Percentiles rank a stretch among this genome's conserved stretches.
Evolutionary conservation across 1,140 invertebrate species (phyloP).

Genomic region (Calephelis virginiensis): DNA sequence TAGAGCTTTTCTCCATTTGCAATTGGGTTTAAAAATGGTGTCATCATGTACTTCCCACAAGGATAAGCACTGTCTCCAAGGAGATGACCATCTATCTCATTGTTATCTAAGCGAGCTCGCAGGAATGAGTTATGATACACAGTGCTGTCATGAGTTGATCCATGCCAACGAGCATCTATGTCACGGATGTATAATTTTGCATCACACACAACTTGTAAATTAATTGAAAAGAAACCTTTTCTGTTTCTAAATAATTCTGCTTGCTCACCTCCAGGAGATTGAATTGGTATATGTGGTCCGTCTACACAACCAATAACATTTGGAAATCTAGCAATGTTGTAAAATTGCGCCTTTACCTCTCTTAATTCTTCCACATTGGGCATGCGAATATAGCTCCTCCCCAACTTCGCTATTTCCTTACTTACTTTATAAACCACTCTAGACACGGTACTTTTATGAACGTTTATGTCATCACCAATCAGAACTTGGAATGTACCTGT

Average conservation of each 20-base stretch:
- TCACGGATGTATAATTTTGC: slow-evolving; percentile 17
- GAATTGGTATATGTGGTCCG: slow-evolving; percentile 20
- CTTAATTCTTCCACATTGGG: too few species aligned
- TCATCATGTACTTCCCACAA: slow-evolving; percentile 13
- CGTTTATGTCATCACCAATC: slow-evolving; percentile 8
- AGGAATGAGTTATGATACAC: slow-evolving; percentile 27
- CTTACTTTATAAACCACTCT: neutral
- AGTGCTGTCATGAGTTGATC: slow-evolving; percentile 21
- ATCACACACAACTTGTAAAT: slow-evolving; percentile 14
- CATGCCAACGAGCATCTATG: slow-evolving; percentile 25
- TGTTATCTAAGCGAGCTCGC: slow-evolving; percentile 20
- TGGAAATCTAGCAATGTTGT: neutral
- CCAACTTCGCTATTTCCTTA: neutral
- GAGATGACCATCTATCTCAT: slow-evolving; percentile 20
- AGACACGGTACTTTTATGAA: neutral
- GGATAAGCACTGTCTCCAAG: slow-evolving; percentile 13
- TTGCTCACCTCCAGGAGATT: slow-evolving; percentile 20
- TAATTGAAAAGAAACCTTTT: slow-evolving; percentile 22
- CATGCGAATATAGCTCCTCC: too few species aligned
- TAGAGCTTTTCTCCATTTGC: neutral
- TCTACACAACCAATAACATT: neutral
- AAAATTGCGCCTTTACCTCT: neutral
- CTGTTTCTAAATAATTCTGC: slow-evolving; percentile 23
- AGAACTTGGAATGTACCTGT: slow-evolving; percentile 7
- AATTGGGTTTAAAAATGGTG: slow-evolving; percentile 26